Conservation (phyloP, 2,888 invertebrate species). For the Lottia scabra region DNA sequence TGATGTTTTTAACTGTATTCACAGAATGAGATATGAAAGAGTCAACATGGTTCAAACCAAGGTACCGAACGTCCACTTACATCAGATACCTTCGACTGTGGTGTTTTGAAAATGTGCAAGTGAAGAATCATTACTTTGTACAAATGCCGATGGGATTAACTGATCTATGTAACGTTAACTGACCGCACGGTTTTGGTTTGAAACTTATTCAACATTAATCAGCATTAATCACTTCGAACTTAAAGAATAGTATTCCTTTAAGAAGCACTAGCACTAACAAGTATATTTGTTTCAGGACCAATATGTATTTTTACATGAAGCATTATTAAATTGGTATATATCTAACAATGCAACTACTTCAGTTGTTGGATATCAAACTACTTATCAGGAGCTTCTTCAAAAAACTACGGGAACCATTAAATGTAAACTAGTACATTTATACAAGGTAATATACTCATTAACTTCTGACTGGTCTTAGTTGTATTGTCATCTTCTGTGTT, state of each 20-base stretch:
- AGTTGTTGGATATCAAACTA: not conserved
- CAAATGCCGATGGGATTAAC: too few species aligned
- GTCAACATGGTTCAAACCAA: conserved; percentile 55
- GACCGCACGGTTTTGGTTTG: too few species aligned
- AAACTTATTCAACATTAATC: too few species aligned
- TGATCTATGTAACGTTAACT: too few species aligned
- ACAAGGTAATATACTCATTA: not conserved
- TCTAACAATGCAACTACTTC: not conserved
- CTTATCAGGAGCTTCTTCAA: not conserved
- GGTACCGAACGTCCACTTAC: conserved; percentile 8
- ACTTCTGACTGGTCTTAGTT: too few species aligned
- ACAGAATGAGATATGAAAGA: conserved; percentile 42
- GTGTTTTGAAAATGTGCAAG: too few species aligned
- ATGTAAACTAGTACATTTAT: not conserved
- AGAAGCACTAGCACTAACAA: too few species aligned
- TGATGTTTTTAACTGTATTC: conserved; percentile 43
- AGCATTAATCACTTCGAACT: too few species aligned
- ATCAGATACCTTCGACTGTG: too few species aligned
- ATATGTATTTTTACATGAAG: conserved; percentile 38
- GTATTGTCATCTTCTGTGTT: too few species aligned
- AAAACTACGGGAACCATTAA: not conserved
- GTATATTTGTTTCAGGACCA: conserved; percentile 12
- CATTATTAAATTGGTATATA: conserved; percentile 13
- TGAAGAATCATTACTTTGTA: too few species aligned
- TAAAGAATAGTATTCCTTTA: too few species aligned